Evolutionary conservation across 2,113 vertebrate genomes (phyloP), one percentile per base, ranked within the genome.

Genomic region (Heliornis fulica): DNA sequence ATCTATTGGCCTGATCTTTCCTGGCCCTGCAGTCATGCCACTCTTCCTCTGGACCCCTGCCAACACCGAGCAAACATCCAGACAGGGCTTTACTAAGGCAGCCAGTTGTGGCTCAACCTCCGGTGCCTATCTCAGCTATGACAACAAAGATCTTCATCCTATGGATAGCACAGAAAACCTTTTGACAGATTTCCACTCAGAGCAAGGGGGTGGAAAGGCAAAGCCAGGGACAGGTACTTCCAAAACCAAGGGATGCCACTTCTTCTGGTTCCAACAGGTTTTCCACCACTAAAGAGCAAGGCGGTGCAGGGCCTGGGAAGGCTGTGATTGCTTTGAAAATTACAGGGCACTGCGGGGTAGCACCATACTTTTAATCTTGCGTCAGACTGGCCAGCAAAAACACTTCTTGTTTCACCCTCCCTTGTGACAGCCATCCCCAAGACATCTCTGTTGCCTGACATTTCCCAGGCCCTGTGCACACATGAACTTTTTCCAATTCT

Each of bases 321-420:
- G 43, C 56, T 89, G 40, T 77, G 60, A 46, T 92, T 81, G 57
- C 76, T 82, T 59, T 83, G 88, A 78, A 94, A 96, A 94, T 96
- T 96, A 93, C 68, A 94, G 85, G 54, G 70, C 40, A 54, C 59
- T 68, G 56, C 41, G 18, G 50, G 36, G 28, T 60, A 87, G 29
- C 28, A 63, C 51, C 16, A 9, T 48, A 23, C 65, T 64, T 91
- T 86, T 64, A 72, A 70, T 77, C 71, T 88, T 95, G 36, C 23
- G 0, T 94, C 82, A 83, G 54, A 23, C 19, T 57, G 56, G 10
- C 34, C 79, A 90, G 31, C 29, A 66, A 32, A 18, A 91, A 18
- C 7, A 13, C 11, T 86, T 93, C 26, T 64, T 5, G 0, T 68
- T 88, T 77, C 60, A 54, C 20, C 2, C 6, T n/a, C 43, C 20